Evolutionary conservation across 2,797 vertebrate species (phyloP).

Genomic region (Brachyrhaphis roseni): DNA sequence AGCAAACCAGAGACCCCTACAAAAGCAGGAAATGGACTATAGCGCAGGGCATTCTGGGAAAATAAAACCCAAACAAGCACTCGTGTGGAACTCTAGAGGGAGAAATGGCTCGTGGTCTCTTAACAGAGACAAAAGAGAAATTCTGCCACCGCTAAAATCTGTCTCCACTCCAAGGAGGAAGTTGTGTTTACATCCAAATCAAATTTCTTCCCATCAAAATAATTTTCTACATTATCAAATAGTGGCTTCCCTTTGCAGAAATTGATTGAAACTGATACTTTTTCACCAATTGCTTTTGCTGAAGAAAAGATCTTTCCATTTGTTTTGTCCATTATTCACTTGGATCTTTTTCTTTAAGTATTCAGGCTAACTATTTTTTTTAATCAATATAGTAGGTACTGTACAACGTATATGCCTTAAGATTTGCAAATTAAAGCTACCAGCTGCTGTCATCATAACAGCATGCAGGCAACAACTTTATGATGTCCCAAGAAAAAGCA

Average conservation of each 20-base stretch:
- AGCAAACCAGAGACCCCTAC: no score
- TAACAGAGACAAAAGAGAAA: not conserved
- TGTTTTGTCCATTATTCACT: not conserved
- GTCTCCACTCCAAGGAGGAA: no score
- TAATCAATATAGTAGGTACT: not conserved
- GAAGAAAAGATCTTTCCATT: not conserved
- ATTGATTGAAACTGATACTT: not conserved
- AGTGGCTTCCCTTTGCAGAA: not conserved
- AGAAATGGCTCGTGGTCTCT: no score
- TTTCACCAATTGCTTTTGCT: not conserved
- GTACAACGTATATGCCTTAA: not conserved
- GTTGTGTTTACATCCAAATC: not conserved
- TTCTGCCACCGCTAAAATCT: not conserved
- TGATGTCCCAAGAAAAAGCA: not conserved
- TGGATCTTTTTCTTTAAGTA: not conserved
- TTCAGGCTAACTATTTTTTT: not conserved
- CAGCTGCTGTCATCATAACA: not conserved
- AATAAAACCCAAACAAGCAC: no score
- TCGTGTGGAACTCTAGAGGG: no score
- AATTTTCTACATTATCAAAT: not conserved
- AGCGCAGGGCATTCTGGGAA: no score
- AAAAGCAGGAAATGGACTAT: no score
- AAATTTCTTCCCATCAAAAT: not conserved
- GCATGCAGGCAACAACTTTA: not conserved
- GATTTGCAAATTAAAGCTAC: not conserved